Evolutionary conservation across 1,140 invertebrate genomes (phyloP).

Genomic region (Brachionus sp.): DNA sequence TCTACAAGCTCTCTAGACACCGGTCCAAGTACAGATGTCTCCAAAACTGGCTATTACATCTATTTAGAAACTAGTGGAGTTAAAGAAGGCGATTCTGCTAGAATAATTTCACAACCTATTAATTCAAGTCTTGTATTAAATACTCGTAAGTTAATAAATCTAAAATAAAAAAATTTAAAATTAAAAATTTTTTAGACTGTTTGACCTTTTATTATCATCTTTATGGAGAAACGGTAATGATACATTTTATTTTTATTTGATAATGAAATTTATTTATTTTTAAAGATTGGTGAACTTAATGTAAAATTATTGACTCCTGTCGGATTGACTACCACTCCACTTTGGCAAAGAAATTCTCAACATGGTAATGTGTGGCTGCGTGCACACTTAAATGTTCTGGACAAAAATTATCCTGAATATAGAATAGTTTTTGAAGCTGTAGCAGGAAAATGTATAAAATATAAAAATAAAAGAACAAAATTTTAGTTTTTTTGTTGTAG

Average conservation of each 20-base stretch:
- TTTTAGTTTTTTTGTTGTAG: not conserved
- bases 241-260: not conserved
- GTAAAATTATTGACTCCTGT: not conserved
- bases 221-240: conserved; percentile 4
- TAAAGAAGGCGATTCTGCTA: conserved; percentile 52
- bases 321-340: not conserved
- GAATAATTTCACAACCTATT: conserved; percentile 57
- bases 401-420: conserved; percentile 2
- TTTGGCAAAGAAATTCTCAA: not conserved
- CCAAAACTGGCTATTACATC: conserved; percentile 55
- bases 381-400: not conserved
- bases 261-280: not conserved
- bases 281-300: conserved; percentile 13
- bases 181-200: conserved; percentile 10
- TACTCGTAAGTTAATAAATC: not conserved
- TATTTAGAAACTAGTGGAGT: conserved; percentile 52
- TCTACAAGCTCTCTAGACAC: conserved; percentile 50
- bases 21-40: conserved; percentile 64
- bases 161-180: not conserved
- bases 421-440: conserved; percentile 11
- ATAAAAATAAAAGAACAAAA: not conserved
- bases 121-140: not conserved
- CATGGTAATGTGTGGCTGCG: conserved; percentile 1
- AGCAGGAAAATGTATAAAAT: not conserved
- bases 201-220: conserved; percentile 25